Evolutionary conservation across 23 tunicate genomes (phyloP).

Genomic region (Trididemnum miniatum): DNA sequence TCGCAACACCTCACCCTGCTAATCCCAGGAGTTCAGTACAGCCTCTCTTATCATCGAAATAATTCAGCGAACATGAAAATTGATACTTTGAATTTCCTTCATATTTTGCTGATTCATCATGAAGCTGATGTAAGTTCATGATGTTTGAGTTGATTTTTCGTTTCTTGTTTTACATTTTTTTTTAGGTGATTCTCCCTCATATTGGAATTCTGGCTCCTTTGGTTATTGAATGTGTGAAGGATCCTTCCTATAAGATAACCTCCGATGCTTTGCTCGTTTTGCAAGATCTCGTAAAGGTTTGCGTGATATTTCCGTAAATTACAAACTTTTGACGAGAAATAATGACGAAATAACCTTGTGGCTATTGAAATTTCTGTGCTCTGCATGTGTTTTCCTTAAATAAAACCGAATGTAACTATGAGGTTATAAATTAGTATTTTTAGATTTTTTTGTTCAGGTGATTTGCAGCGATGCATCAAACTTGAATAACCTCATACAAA

Average conservation of each 20-base stretch:
- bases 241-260: constrained; percentile 89
- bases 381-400: neutral
- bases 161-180: neutral
- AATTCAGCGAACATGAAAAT: constrained; percentile 93
- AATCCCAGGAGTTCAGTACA: constrained; percentile 76
- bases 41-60: constrained; percentile 58
- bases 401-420: too few relatives aligned
- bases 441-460: too few relatives aligned
- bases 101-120: constrained; percentile 71
- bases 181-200: constrained; percentile 64
- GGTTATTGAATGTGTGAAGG: constrained; percentile 65
- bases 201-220: constrained; percentile 60
- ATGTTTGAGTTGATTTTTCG: neutral
- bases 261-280: constrained; percentile 85
- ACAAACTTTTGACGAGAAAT: too few relatives aligned
- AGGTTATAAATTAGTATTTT: too few relatives aligned
- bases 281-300: constrained; percentile 87
- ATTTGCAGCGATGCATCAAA: constrained; percentile 35
- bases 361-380: neutral
- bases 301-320: too few relatives aligned
- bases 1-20: constrained; percentile 59
- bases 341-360: too few relatives aligned
- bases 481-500: constrained; percentile 22
- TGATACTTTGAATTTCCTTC: constrained; percentile 73
- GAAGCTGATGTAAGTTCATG: constrained; percentile 57